These are phyloP conservation scores for Ascidia mentula DNA, from an alignment of 23 tunicate genomes.

Conservation along the genomic window DNA sequence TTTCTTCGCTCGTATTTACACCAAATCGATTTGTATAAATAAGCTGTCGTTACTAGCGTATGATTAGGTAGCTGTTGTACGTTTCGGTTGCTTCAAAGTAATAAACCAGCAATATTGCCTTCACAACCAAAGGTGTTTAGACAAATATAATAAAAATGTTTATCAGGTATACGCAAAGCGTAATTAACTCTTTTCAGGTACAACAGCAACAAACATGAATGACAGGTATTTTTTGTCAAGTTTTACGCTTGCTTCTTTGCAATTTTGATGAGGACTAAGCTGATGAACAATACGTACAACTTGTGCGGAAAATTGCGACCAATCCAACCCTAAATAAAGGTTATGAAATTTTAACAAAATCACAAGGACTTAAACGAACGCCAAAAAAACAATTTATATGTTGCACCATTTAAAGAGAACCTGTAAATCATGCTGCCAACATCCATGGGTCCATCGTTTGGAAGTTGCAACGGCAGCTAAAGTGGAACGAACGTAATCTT, in stretches of 20 bases:
- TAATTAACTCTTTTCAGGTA: too few species aligned
- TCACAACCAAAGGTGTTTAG: too few species aligned
- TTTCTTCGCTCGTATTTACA: too few species aligned
- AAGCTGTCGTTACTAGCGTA: too few species aligned
- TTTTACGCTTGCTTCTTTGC: background rate
- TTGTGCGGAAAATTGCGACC: background rate
- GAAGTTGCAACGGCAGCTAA: conserved; percentile 13
- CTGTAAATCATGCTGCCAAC: background rate
- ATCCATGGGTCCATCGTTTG: background rate
- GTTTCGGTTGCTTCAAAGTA: too few species aligned
- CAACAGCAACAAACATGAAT: too few species aligned
- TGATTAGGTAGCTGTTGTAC: too few species aligned
- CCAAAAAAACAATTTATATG: background rate
- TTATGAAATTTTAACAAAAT: background rate
- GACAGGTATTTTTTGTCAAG: too few species aligned
- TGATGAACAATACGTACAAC: background rate
- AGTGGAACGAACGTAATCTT: background rate
- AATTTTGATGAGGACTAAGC: background rate
- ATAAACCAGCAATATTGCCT: too few species aligned
- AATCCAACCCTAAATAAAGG: background rate
- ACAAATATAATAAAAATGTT: too few species aligned
- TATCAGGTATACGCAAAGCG: too few species aligned
- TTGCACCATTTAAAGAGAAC: background rate
- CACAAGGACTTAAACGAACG: background rate
- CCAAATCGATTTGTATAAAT: too few species aligned